A percentile compares a stretch with the other conserved stretches of the same genome.
These are phyloP conservation scores for Periphyllus acericola DNA, from an alignment of 2,888 invertebrate genomes.

Conservation along the genomic window DNA sequence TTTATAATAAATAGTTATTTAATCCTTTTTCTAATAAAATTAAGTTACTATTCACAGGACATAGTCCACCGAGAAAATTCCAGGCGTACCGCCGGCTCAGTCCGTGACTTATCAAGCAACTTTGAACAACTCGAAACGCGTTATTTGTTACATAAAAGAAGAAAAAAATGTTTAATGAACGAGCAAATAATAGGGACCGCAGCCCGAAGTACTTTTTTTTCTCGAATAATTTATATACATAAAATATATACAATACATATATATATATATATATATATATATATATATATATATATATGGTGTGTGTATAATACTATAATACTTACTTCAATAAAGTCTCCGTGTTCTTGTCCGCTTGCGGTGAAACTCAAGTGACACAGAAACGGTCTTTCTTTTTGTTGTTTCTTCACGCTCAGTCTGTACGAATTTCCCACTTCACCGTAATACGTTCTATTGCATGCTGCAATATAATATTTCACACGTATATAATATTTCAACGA, in stretches of 20 bases:
- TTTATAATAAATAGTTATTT: too few relatives aligned
- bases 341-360: constrained; percentile 87
- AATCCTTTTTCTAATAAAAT: too few relatives aligned
- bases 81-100: too few relatives aligned
- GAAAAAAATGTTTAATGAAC: constrained; percentile 21
- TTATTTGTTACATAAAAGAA: neutral
- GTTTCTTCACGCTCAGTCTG: constrained; percentile 79
- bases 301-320: neutral
- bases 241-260: neutral
- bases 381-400: constrained; percentile 81
- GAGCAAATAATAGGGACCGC: neutral
- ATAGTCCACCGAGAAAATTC: too few relatives aligned
- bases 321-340: constrained; percentile 85
- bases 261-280: too few relatives aligned
- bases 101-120: too few relatives aligned
- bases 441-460: constrained; percentile 91
- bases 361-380: constrained; percentile 91
- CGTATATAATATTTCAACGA: neutral
- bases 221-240: neutral
- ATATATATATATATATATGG: too few relatives aligned
- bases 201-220: constrained; percentile 20
- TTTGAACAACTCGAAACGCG: neutral
- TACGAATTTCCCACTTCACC: constrained; percentile 86
- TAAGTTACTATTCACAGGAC: too few relatives aligned
- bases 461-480: constrained; percentile 68